Conservation (phyloP, 2,797 vertebrate genomes). For the Percopsis omiscomaycus region DNA sequence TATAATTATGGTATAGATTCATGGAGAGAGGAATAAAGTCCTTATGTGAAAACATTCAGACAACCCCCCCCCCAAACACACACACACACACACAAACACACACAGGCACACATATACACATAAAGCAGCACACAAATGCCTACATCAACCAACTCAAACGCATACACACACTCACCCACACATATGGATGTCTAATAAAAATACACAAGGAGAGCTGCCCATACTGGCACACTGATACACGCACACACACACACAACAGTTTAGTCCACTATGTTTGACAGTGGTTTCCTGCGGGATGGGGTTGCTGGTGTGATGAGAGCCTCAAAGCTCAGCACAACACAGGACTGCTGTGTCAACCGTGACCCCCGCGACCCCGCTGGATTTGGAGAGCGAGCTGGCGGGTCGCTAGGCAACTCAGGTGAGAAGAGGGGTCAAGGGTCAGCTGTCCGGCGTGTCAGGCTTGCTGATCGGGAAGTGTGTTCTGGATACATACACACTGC, state of each 20-base stretch:
- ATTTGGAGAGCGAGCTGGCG: constrained; percentile 55
- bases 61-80: neutral
- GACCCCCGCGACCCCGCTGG: constrained; percentile 62
- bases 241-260: neutral
- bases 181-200: constrained; percentile 1
- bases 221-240: neutral
- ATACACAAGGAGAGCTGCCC: neutral
- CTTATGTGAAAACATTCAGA: constrained; percentile 17
- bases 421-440: constrained; percentile 66
- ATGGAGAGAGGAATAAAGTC: constrained; percentile 28
- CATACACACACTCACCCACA: neutral
- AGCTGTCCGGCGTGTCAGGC: constrained; percentile 76
- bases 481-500: neutral
- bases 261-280: constrained; percentile 58
- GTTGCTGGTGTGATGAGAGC: constrained; percentile 59
- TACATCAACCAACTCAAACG: no score
- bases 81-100: neutral
- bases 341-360: constrained; percentile 78
- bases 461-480: constrained; percentile 74
- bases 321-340: constrained; percentile 74
- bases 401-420: constrained; percentile 65
- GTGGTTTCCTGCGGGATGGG: constrained; percentile 67
- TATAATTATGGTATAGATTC: constrained; percentile 48
- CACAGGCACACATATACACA: neutral
- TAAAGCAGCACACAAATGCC: neutral